Percentiles rank a stretch among this genome's conserved stretches.
Evolutionary conservation across 1,140 invertebrate species (phyloP).

Genomic region (Halictus rubicundus): DNA sequence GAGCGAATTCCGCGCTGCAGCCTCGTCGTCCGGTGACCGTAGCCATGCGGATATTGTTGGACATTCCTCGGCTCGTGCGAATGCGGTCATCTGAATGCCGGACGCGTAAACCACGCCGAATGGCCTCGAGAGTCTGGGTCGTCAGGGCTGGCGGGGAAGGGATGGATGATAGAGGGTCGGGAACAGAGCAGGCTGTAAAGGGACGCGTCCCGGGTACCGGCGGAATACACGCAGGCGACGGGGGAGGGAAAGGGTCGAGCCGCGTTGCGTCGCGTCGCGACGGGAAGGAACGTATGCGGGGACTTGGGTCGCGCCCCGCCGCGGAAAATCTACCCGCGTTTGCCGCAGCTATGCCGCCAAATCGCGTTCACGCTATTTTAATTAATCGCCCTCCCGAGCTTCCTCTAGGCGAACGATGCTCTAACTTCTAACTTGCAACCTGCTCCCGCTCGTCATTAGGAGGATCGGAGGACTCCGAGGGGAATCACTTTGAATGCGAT

Average conservation of each 20-base stretch:
- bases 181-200: slow-evolving; percentile 49
- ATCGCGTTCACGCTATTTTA: slow-evolving; percentile 76
- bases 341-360: slow-evolving; percentile 75
- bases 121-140: slow-evolving; percentile 73
- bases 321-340: slow-evolving; percentile 70
- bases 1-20: slow-evolving; percentile 73
- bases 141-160: slow-evolving; percentile 48
- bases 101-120: slow-evolving; percentile 79
- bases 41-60: slow-evolving; percentile 77
- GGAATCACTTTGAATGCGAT: background rate
- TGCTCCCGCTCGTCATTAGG: background rate
- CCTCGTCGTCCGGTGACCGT: slow-evolving; percentile 72
- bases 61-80: slow-evolving; percentile 78
- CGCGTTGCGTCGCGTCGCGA: background rate
- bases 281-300: slow-evolving; percentile 39
- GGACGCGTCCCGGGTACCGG: slow-evolving; percentile 28
- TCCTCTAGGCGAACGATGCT: background rate
- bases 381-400: slow-evolving; percentile 67
- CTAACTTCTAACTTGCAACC: background rate
- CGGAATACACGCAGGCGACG: slow-evolving; percentile 45
- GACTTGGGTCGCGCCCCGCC: slow-evolving; percentile 50
- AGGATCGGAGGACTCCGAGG: background rate
- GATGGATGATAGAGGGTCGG: slow-evolving; percentile 46
- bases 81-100: slow-evolving; percentile 79
- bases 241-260: slow-evolving; percentile 9